phyloP scores from a whole-genome alignment of 2,888 invertebrate genomes.

The Choristoneura rosaceana region DNA sequence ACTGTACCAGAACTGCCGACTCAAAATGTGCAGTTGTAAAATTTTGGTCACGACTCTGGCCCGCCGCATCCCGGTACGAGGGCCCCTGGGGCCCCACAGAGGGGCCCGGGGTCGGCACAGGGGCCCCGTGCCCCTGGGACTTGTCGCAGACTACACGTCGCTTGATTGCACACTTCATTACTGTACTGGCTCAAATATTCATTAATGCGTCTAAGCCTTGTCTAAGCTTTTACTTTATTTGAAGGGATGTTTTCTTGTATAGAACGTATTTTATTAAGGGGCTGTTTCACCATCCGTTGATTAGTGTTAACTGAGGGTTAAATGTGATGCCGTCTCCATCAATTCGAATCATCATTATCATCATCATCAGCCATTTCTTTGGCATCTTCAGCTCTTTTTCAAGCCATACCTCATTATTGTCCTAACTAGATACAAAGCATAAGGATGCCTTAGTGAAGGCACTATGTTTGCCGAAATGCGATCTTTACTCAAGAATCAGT shows the following conservation, averaged over 20 bases:
- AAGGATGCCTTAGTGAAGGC: no score
- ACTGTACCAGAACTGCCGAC: conserved; percentile 41
- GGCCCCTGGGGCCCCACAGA: not conserved
- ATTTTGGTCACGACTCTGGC: conserved; percentile 58
- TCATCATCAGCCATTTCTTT: no score
- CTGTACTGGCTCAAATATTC: conserved; percentile 37
- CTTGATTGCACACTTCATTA: conserved; percentile 43
- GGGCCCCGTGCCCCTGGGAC: conserved; percentile 31
- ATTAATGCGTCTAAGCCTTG: conserved; percentile 39
- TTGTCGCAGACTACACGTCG: conserved; percentile 41
- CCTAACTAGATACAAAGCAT: no score
- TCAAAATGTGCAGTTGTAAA: conserved; percentile 51
- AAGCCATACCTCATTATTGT: no score
- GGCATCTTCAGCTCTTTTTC: no score
- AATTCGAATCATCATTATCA: no score
- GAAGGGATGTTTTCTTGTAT: conserved; percentile 28
- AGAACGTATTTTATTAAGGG: conserved; percentile 14
- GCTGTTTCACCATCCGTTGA: no score
- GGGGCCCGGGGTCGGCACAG: conserved; percentile 10
- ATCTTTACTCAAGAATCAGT: no score
- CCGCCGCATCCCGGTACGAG: conserved; percentile 41
- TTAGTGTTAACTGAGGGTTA: no score
- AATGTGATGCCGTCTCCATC: no score
- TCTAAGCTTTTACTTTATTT: conserved; percentile 29
- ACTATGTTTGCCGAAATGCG: no score